These are phyloP conservation scores for Bufo gargarizans DNA, from an alignment of 2,113 vertebrate genomes.

Conservation along the genomic window DNA sequence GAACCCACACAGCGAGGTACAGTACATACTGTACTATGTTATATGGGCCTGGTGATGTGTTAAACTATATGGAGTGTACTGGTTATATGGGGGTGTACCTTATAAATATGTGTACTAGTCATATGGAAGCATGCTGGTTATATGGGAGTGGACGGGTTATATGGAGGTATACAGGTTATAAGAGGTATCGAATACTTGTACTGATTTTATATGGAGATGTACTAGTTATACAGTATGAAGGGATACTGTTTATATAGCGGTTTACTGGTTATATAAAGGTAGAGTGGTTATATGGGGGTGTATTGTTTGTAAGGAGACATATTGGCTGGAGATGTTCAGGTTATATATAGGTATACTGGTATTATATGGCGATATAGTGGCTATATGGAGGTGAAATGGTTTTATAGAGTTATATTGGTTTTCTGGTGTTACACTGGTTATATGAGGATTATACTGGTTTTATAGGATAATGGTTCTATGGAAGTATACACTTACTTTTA, in stretches of 20 bases:
- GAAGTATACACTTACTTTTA: not conserved
- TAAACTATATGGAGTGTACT: not conserved
- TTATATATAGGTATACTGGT: not conserved
- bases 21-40: too few relatives aligned
- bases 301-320: not conserved
- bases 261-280: too few relatives aligned
- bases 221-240: not conserved
- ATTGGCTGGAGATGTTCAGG: not conserved
- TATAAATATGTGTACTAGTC: not conserved
- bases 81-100: not conserved
- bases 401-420: not conserved
- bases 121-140: not conserved
- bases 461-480: not conserved
- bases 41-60: not conserved
- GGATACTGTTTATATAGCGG: too few relatives aligned
- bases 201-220: not conserved
- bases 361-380: not conserved
- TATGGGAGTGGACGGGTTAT: not conserved
- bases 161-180: not conserved
- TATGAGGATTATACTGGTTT: too few relatives aligned
- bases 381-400: not conserved
- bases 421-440: not conserved
- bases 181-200: too few relatives aligned
- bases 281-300: too few relatives aligned
- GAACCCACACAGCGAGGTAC: too few relatives aligned